phyloP scores from a whole-genome alignment of 1,140 invertebrate genomes.

The Gonioctena quinquepunctata region DNA sequence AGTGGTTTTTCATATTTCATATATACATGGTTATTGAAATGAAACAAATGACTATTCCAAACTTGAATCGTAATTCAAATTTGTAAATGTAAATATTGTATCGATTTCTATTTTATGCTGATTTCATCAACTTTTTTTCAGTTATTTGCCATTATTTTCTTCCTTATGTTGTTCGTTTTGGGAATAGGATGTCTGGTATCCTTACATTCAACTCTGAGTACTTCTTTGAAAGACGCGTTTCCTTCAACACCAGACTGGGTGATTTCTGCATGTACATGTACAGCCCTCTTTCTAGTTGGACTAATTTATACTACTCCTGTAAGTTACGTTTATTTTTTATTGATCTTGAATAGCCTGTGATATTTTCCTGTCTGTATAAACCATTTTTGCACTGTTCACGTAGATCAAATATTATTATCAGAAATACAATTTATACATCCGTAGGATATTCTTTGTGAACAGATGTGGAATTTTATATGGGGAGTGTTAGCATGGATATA shows the following conservation, averaged over 20 bases:
- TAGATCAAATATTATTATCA: too few species aligned
- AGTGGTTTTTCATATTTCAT: too few species aligned
- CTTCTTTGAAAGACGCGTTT: constrained; percentile 72
- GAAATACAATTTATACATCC: too few species aligned
- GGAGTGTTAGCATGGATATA: too few species aligned
- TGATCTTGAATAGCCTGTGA: too few species aligned
- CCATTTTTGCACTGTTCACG: too few species aligned
- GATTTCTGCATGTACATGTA: constrained; percentile 64
- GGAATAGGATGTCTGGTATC: constrained; percentile 77
- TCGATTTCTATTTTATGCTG: background rate
- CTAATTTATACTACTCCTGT: constrained; percentile 78
- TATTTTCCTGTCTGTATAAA: too few species aligned
- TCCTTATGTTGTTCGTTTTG: constrained; percentile 85
- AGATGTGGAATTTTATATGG: too few species aligned
- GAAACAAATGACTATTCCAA: background rate
- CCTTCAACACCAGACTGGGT: constrained; percentile 65
- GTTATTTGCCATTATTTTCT: constrained; percentile 82
- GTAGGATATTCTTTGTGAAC: too few species aligned
- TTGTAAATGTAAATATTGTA: background rate
- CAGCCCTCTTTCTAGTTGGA: constrained; percentile 67
- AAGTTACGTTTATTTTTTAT: too few species aligned
- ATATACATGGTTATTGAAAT: background rate
- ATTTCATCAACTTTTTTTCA: too few species aligned
- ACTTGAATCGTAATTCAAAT: background rate
- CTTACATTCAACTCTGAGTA: constrained; percentile 68